A percentile compares a stretch with the other conserved stretches of the same genome.
phyloP scores from a whole-genome alignment of 2,113 vertebrate genomes.

The Symphodus melops region DNA sequence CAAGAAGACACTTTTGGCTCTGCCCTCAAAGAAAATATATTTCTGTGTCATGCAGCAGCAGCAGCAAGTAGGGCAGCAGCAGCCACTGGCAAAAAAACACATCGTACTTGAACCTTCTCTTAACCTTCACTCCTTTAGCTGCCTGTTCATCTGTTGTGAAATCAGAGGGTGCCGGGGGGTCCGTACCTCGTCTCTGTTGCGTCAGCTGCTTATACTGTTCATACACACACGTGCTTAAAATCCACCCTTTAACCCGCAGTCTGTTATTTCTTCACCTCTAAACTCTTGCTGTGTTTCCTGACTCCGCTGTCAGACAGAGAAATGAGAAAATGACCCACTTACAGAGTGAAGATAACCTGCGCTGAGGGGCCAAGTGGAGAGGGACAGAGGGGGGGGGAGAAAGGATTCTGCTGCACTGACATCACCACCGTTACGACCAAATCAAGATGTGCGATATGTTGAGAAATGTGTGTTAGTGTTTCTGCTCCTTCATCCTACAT shows the following conservation, averaged over 20 bases:
- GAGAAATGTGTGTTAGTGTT: neutral
- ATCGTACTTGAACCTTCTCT: constrained; percentile 19
- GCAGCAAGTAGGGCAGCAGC: constrained; percentile 33
- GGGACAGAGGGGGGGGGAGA: too few relatives aligned
- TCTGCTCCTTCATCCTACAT: neutral
- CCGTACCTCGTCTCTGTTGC: constrained; percentile 3
- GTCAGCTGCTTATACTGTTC: constrained; percentile 3
- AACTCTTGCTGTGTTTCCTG: constrained; percentile 3
- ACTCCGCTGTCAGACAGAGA: constrained; percentile 23
- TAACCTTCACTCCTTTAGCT: constrained; percentile 32
- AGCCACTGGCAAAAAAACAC: constrained; percentile 2
- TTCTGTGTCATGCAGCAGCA: constrained; percentile 23
- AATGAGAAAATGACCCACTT: constrained; percentile 56
- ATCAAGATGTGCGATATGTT: neutral
- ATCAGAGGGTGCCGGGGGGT: constrained; percentile 17
- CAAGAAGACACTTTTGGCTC: neutral
- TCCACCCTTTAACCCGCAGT: neutral
- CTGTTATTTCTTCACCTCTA: neutral
- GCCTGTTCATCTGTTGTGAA: constrained; percentile 39
- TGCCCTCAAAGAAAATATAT: constrained; percentile 12
- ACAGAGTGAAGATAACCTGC: constrained; percentile 33
- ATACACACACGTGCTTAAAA: neutral
- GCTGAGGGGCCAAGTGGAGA: neutral
- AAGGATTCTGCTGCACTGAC: neutral
- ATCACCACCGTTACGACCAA: neutral